phyloP scores from a whole-genome alignment of 2,888 invertebrate species.

The Panopea generosa region DNA sequence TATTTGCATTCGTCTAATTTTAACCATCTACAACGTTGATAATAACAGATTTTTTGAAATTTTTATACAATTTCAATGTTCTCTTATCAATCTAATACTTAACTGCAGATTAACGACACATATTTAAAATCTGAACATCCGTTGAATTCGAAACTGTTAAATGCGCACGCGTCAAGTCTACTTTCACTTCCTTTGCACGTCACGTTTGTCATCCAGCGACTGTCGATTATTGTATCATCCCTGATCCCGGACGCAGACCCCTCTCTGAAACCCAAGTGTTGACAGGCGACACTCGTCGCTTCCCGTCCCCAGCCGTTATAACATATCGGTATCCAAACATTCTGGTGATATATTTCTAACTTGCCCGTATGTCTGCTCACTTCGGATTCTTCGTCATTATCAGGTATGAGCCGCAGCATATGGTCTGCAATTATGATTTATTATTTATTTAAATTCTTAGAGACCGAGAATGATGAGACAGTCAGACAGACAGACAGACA shows the following conservation, averaged over 20 bases:
- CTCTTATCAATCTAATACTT: constrained; percentile 2
- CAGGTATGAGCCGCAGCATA: constrained; percentile 66
- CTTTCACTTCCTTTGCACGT: constrained; percentile 64
- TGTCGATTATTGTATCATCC: constrained; percentile 27
- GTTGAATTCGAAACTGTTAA: constrained; percentile 44
- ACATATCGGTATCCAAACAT: constrained; percentile 73
- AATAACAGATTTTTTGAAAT: no score
- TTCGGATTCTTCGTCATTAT: constrained; percentile 51
- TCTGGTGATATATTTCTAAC: constrained; percentile 72
- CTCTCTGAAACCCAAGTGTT: constrained; percentile 72
- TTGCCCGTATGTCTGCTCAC: constrained; percentile 60
- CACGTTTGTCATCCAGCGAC: constrained; percentile 69
- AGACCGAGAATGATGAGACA: no score
- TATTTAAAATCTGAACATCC: constrained; percentile 46
- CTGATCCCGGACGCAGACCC: constrained; percentile 41
- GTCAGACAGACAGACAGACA: no score
- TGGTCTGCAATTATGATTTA: constrained; percentile 63
- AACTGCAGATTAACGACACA: constrained; percentile 57
- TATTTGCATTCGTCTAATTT: no score
- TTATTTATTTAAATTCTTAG: background rate
- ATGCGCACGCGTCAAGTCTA: constrained; percentile 66
- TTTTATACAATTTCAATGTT: no score
- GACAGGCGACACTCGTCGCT: constrained; percentile 74
- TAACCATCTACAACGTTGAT: no score
- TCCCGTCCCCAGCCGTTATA: constrained; percentile 70